Evolutionary conservation across 2,888 invertebrate genomes (phyloP).

Genomic region (Eledona agricola): DNA sequence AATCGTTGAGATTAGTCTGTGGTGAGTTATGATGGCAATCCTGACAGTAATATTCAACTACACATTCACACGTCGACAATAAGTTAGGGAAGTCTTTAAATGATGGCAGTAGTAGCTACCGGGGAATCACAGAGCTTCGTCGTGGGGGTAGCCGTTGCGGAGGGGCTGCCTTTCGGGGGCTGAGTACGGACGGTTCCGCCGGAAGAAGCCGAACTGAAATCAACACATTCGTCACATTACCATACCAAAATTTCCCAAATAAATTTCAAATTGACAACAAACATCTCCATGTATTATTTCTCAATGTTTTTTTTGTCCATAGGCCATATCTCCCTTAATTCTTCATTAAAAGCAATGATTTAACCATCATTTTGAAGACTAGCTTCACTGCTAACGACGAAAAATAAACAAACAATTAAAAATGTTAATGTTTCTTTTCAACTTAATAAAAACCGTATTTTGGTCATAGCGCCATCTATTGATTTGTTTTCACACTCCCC

Average conservation of each 20-base stretch:
- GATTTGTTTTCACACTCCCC: too few species aligned
- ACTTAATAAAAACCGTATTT: too few species aligned
- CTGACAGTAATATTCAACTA: slow-evolving; percentile 44
- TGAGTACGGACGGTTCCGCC: slow-evolving; percentile 84
- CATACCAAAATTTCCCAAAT: background rate
- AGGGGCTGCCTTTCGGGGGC: slow-evolving; percentile 86
- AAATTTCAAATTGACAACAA: background rate
- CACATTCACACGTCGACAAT: slow-evolving; percentile 49
- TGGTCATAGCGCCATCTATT: too few species aligned
- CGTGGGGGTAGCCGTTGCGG: slow-evolving; percentile 74
- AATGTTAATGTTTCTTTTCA: background rate
- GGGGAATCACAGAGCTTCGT: slow-evolving; percentile 75
- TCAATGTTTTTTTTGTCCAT: too few species aligned
- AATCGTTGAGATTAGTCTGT: slow-evolving; percentile 31
- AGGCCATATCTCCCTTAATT: too few species aligned
- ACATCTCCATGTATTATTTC: background rate
- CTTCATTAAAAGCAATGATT: too few species aligned
- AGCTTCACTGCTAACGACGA: too few species aligned
- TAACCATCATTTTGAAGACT: too few species aligned
- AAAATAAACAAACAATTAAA: too few species aligned
- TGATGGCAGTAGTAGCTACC: slow-evolving; percentile 44
- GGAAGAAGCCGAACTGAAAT: slow-evolving; percentile 90
- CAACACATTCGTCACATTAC: slow-evolving; percentile 13
- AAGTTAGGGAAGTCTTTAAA: slow-evolving; percentile 46
- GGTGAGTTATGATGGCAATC: slow-evolving; percentile 20